Percentiles rank a stretch among this genome's conserved stretches.
These are phyloP conservation scores for Drosophila repletoides DNA, from an alignment of 1,140 invertebrate genomes.

Conservation along the genomic window DNA sequence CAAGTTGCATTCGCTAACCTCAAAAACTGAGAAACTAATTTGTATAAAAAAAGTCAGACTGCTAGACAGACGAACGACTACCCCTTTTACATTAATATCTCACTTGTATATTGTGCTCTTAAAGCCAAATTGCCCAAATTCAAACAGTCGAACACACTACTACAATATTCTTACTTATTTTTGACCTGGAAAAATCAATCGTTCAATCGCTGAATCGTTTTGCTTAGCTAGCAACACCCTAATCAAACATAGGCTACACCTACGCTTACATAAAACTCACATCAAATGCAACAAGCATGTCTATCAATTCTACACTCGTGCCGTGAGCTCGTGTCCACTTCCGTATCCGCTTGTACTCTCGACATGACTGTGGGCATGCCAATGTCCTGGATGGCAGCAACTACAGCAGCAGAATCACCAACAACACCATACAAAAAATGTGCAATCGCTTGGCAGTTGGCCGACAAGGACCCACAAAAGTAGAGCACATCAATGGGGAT, in stretches of 20 bases:
- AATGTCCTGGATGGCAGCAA: constrained; percentile 22
- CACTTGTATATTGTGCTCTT: no score
- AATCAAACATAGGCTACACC: constrained; percentile 9
- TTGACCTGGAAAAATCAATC: neutral
- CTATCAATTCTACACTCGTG: constrained; percentile 34
- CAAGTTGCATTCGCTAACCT: no score
- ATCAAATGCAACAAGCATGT: constrained; percentile 59
- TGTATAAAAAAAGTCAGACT: no score
- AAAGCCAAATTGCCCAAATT: no score
- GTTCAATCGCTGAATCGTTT: neutral
- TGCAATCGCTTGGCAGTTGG: constrained; percentile 54
- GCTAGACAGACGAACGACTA: no score
- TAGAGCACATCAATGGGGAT: constrained; percentile 78
- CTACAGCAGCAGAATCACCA: neutral
- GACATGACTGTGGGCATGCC: constrained; percentile 29
- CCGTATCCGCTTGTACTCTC: constrained; percentile 25
- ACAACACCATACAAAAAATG: constrained; percentile 24
- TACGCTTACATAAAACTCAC: constrained; percentile 8
- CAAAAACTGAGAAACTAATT: no score
- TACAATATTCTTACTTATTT: no score
- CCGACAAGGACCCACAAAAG: constrained; percentile 36
- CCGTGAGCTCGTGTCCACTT: constrained; percentile 16
- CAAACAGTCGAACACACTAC: no score
- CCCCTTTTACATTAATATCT: no score
- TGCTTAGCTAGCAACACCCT: neutral